Base-by-base conservation (phyloP, 2,888 invertebrate species). In the Thysanoteuthis rhombus region DNA sequence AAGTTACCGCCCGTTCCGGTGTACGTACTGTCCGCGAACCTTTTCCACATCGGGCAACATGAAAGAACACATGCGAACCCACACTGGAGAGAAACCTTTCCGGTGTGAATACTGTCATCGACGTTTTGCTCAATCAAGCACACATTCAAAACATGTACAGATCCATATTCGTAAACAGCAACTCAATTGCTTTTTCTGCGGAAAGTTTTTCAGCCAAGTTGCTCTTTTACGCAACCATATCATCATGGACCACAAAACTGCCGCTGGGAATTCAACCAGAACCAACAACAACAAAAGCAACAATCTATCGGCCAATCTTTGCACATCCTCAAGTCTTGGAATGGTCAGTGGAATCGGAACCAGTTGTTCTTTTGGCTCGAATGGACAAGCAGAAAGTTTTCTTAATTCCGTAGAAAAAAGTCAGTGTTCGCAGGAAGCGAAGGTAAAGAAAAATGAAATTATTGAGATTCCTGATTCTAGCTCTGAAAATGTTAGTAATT, bases 41-140 rank as follows among this genome's bases (percentile, higher is more conserved):
- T 91, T 91, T 42, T 91, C 91, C 5, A 91, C 91, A 28, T 40
- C 40, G 8, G 91, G 91, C 32, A 91, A 91, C 40, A 91, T 91
- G 91, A 91, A 91, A 40, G 91, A 91, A 25, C 91, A 91, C 40
- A 40, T 40, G 28, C 91, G 91, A 39, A 91, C 91, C 0, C 91
- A 91, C 25, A 91, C 91, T 0, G 91, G 91, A 3, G 91, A 91
- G 91, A 91, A 91, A 39, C 91, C 91, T 0, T 91, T 40, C 25
- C 28, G 42, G 39, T 91, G 91, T 40, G 91, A 91, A 39, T 40
- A 40, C 40, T 91, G 91, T 42, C 91, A 91, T n/a, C 91, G 91
- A 8, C 25, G 42, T 16, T 91, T 91, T 91, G 91, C 91, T 28
- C 91, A 91, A 22, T 91, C 91, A 5, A 91, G 91, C 91, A 91